A percentile compares a stretch with the other conserved stretches of the same genome.
Evolutionary conservation across 2,888 invertebrate species (phyloP).

Genomic region (Folsomia candida): DNA sequence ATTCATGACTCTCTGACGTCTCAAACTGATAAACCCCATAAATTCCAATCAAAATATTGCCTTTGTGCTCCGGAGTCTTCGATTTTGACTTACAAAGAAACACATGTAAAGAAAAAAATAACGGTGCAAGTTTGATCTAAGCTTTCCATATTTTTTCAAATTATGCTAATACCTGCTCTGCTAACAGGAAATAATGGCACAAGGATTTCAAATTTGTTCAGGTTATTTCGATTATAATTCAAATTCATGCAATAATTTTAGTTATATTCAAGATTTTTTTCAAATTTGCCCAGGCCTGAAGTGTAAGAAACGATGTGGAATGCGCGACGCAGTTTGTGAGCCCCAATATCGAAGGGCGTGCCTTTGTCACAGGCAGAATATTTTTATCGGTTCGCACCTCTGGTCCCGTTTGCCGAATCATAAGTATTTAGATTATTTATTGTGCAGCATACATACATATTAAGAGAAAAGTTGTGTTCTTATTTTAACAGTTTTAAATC

Average conservation of each 20-base stretch:
- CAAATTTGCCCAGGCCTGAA: slow-evolving; percentile 33
- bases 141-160: too few species aligned
- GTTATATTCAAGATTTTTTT: too few species aligned
- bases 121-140: too few species aligned
- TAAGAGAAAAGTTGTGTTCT: too few species aligned
- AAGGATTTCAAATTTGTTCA: slow-evolving; percentile 35
- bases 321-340: slow-evolving; percentile 30
- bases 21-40: neutral
- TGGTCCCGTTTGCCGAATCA: slow-evolving; percentile 34
- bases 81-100: neutral
- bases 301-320: slow-evolving; percentile 32
- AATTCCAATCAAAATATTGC: slow-evolving; percentile 32
- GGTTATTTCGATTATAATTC: too few species aligned
- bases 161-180: too few species aligned
- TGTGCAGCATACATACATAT: too few species aligned
- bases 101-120: neutral
- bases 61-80: neutral
- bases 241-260: too few species aligned
- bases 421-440: too few species aligned
- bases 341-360: slow-evolving; percentile 30
- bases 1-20: slow-evolving; percentile 22
- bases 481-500: too few species aligned
- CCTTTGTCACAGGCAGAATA: slow-evolving; percentile 28
- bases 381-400: slow-evolving; percentile 31
- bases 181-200: slow-evolving; percentile 19